phyloP scores from a whole-genome alignment of 2,888 invertebrate species.

The Sylvicola cinctus region DNA sequence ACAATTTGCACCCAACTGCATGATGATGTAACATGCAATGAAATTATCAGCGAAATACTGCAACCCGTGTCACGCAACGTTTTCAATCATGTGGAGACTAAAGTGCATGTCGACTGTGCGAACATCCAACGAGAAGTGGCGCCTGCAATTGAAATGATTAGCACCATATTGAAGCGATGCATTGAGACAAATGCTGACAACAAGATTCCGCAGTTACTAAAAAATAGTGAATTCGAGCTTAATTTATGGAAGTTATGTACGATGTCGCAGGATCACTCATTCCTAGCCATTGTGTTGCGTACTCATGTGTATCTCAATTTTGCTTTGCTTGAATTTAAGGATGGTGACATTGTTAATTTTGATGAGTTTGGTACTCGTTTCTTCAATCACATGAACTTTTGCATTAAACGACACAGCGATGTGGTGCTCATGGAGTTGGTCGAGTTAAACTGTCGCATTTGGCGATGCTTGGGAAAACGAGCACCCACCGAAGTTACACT shows the following conservation, averaged over 20 bases:
- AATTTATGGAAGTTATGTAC: constrained; percentile 20
- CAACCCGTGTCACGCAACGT: constrained; percentile 35
- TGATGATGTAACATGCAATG: constrained; percentile 30
- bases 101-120: constrained; percentile 27
- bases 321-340: constrained; percentile 1
- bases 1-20: constrained; percentile 27
- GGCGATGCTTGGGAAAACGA: constrained; percentile 21
- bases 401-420: constrained; percentile 17
- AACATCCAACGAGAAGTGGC: constrained; percentile 30
- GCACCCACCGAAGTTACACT: constrained; percentile 20
- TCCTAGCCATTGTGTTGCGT: constrained; percentile 15
- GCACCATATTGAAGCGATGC: constrained; percentile 31
- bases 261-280: constrained; percentile 20
- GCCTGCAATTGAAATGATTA: constrained; percentile 34
- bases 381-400: constrained; percentile 23
- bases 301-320: constrained; percentile 5
- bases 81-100: constrained; percentile 19
- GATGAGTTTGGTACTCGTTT: constrained; percentile 18
- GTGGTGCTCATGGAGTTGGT: constrained; percentile 19
- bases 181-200: constrained; percentile 25
- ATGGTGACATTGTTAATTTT: constrained; percentile 6
- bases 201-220: constrained; percentile 16
- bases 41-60: constrained; percentile 33
- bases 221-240: constrained; percentile 17
- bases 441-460: constrained; percentile 23